Conservation (phyloP, 2,113 vertebrate genomes). For the Sapajus apella region DNA sequence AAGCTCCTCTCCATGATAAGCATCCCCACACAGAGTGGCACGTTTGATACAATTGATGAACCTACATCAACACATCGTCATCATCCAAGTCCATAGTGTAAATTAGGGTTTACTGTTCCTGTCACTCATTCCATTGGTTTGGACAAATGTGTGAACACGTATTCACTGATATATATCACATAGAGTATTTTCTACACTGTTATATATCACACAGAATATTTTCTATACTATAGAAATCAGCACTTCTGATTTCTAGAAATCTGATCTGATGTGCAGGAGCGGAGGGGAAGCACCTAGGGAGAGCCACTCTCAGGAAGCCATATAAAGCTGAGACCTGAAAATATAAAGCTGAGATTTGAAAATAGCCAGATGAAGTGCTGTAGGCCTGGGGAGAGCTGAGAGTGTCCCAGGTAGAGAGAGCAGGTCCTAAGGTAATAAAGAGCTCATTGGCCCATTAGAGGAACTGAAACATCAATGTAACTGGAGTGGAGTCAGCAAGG, state of each 20-base stretch:
- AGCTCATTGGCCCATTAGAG: not conserved
- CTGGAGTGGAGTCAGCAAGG: not conserved
- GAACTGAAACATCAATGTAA: not conserved
- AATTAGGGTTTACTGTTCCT: not conserved
- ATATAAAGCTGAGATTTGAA: not conserved
- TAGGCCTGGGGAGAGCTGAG: not conserved
- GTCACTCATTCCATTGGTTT: accelerated
- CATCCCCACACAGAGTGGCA: not conserved
- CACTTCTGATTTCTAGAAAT: no score
- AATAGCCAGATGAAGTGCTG: not conserved
- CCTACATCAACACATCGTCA: no score
- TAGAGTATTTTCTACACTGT: not conserved
- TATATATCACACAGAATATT: no score
- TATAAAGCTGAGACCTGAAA: not conserved
- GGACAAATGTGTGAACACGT: not conserved
- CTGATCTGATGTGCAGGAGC: not conserved
- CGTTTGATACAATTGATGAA: not conserved
- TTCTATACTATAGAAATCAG: no score
- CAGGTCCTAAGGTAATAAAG: not conserved
- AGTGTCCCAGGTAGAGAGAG: not conserved
- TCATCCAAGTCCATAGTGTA: not conserved
- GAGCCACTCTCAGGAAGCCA: conserved; percentile 2
- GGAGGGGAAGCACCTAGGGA: not conserved
- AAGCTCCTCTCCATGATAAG: not conserved
- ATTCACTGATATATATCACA: not conserved